Evolutionary conservation across 2,797 vertebrate genomes (phyloP), one percentile per base, ranked within the genome.

Genomic region (Galagoides demidoff): DNA sequence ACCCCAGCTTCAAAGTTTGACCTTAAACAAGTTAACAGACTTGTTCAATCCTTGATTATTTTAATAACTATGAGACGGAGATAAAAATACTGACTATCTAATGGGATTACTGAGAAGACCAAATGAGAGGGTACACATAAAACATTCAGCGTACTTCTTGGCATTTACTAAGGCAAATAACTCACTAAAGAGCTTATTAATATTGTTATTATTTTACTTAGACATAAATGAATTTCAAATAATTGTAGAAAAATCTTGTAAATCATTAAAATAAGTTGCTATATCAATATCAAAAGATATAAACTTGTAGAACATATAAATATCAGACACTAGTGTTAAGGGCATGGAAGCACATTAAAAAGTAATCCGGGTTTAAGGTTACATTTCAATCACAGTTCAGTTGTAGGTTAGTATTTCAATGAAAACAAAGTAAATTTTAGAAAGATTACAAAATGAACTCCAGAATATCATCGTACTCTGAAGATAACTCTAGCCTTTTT

Each of bases 361-460:
- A 79, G n/a, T 77, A 90, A 93, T 89, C 68, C 14, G 52, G 59
- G 17, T 59, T 94, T 61, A 55, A 39, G 17, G 4, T 82, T 90
- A 71, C 14, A 94, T 14, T 92, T 55, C 23, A 64, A 73, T 84
- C 45, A 71, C 2, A 70, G 49, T 66, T 90, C 6, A 85, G 13
- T 66, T 34, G 11, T 23, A 71, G 14, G 6, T 34, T 87, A 83
- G 43, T 71, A 73, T 70, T 95, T 85, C 29, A 91, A 68, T 31
- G 43, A 96, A 94, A 92, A 77, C 13, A 81, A 81, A 73, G 49
- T 70, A 70, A 57, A 57, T 89, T 96, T 95, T 90, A 93, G 93
- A 88, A 95, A 63, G 29, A 55, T 74, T 82, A 88, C 7, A 82
- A 85, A 88, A 83, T 59, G 16, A 81, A 90, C 63, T 85, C 37